Evolutionary conservation across 2,113 vertebrate genomes (phyloP).

Genomic region (Lagopus muta): DNA sequence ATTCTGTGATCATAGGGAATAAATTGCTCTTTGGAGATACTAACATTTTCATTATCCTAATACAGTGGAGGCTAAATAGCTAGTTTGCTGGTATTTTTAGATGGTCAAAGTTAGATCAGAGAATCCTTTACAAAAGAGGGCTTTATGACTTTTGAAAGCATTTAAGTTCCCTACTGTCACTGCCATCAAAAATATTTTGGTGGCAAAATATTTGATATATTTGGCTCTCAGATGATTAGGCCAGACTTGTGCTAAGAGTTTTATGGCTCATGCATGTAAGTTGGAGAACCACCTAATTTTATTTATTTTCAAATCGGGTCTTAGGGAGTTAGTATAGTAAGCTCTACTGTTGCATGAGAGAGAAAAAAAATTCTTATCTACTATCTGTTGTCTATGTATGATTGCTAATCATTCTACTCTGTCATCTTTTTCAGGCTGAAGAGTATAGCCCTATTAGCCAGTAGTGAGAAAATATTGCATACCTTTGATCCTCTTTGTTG

Average conservation of each 20-base stretch:
- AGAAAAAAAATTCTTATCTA: neutral
- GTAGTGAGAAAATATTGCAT: neutral
- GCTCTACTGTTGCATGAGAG: neutral
- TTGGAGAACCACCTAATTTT: neutral
- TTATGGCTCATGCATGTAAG: neutral
- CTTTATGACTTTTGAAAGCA: neutral
- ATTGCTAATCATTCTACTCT: neutral
- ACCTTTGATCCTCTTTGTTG: accelerated
- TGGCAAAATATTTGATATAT: neutral
- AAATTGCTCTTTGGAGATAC: neutral
- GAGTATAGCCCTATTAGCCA: neutral
- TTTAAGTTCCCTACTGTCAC: neutral
- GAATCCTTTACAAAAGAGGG: neutral
- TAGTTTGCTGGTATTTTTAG: neutral
- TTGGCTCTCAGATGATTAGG: neutral
- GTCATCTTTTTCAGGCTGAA: neutral
- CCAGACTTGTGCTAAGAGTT: neutral
- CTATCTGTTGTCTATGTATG: neutral
- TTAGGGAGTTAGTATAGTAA: neutral
- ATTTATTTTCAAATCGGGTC: neutral
- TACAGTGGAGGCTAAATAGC: neutral
- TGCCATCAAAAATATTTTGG: neutral
- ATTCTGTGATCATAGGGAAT: neutral
- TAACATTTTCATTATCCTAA: neutral
- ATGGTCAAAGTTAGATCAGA: neutral